phyloP scores from a whole-genome alignment of 2,888 invertebrate genomes.

The Sepioteuthis lessoniana region DNA sequence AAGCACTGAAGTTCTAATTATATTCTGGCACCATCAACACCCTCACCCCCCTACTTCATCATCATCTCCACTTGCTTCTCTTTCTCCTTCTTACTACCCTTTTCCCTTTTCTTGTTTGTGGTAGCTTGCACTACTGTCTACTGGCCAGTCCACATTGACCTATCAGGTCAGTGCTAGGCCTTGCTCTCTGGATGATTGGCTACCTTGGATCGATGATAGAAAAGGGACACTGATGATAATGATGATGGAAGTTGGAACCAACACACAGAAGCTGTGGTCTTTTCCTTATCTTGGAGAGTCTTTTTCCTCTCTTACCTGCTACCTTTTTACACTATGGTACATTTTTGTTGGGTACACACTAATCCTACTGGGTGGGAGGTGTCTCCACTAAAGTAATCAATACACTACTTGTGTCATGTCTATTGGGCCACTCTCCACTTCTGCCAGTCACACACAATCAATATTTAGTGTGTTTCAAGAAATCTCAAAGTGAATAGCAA shows the following conservation, averaged over 20 bases:
- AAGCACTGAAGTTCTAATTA: slow-evolving; percentile 20
- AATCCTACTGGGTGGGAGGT: background rate
- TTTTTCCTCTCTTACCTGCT: background rate
- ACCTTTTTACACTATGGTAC: background rate
- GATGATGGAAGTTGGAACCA: background rate
- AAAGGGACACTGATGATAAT: background rate
- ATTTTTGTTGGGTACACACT: background rate
- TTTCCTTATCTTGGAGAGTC: background rate
- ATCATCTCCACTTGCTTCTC: background rate
- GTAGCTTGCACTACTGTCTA: background rate
- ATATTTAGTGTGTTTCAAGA: background rate
- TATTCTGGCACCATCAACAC: background rate
- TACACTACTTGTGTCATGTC: slow-evolving; percentile 12
- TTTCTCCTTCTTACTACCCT: background rate
- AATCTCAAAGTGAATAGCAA: slow-evolving; percentile 19
- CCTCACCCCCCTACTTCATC: background rate
- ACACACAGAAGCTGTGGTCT: background rate
- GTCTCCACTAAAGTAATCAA: background rate
- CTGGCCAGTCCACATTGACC: background rate
- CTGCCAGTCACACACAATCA: slow-evolving; percentile 20
- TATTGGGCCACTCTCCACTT: background rate
- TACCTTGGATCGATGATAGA: background rate
- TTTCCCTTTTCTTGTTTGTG: background rate
- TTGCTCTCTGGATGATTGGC: background rate
- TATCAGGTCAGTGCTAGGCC: background rate